These are phyloP conservation scores for Sus cebifrons DNA, from an alignment of 2,797 vertebrate species.

Conservation along the genomic window DNA sequence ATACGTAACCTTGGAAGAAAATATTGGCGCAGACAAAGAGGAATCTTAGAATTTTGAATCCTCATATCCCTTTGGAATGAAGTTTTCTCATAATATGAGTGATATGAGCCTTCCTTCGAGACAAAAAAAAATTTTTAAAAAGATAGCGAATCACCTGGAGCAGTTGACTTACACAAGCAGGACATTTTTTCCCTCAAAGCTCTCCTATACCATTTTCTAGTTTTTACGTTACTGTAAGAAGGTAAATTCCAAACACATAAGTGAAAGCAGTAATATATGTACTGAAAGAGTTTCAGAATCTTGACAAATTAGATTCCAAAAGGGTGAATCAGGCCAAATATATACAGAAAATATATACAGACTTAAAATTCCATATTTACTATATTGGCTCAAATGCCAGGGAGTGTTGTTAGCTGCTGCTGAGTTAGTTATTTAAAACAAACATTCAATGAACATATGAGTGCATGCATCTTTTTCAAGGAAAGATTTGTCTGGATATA, in stretches of 20 bases:
- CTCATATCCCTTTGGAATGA: neutral
- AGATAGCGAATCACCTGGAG: neutral
- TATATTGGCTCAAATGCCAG: neutral
- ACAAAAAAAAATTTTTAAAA: neutral
- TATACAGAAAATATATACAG: fast-evolving
- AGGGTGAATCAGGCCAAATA: neutral
- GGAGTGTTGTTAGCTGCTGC: neutral
- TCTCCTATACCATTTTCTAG: neutral
- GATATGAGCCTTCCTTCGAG: neutral
- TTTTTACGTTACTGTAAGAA: neutral
- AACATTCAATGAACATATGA: neutral
- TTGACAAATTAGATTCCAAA: neutral
- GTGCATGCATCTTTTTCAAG: too few species aligned
- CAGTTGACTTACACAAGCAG: neutral
- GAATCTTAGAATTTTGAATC: conserved; percentile 12
- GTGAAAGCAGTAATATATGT: neutral
- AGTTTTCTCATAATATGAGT: neutral
- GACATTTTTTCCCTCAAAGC: neutral
- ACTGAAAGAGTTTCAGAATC: neutral
- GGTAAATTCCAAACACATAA: neutral
- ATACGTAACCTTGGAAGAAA: conserved; percentile 1
- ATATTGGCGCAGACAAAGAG: neutral
- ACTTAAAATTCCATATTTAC: neutral
- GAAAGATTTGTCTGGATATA: too few species aligned
- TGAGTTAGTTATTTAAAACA: neutral